phyloP scores from a whole-genome alignment of 2,113 vertebrate species.

The Anarhynchus alexandrinus region DNA sequence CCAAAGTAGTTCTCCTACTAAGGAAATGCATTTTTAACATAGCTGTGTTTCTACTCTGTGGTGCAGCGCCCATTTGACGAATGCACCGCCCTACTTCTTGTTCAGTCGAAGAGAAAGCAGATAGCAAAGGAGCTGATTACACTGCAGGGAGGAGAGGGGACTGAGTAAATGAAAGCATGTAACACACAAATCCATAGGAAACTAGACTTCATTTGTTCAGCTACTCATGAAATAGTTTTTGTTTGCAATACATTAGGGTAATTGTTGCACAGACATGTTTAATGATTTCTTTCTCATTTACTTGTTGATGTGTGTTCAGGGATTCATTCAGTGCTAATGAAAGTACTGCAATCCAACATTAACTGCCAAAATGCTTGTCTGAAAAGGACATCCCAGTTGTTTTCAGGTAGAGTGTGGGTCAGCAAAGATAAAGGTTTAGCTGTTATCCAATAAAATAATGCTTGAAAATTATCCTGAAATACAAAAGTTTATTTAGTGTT shows the following conservation, averaged over 20 bases:
- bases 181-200: neutral
- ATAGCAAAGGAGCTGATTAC: neutral
- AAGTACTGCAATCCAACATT: neutral
- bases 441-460: neutral
- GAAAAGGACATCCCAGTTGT: neutral
- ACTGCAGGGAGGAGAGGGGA: neutral
- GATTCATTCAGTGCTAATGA: neutral
- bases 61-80: neutral
- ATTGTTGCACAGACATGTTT: neutral
- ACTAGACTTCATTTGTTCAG: neutral
- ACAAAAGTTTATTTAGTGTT: neutral
- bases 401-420: neutral
- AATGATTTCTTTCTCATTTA: neutral
- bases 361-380: neutral
- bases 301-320: neutral
- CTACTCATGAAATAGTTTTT: neutral
- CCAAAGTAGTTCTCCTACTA: neutral
- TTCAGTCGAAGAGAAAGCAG: neutral
- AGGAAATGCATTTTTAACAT: neutral
- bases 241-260: neutral
- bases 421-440: neutral
- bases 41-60: neutral
- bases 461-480: conserved; percentile 8
- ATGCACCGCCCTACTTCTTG: neutral
- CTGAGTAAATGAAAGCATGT: neutral